Evolutionary conservation across 2,888 invertebrate genomes (phyloP), one percentile per base, ranked within the genome.

Genomic region (Prosopocoilus inquinatus): DNA sequence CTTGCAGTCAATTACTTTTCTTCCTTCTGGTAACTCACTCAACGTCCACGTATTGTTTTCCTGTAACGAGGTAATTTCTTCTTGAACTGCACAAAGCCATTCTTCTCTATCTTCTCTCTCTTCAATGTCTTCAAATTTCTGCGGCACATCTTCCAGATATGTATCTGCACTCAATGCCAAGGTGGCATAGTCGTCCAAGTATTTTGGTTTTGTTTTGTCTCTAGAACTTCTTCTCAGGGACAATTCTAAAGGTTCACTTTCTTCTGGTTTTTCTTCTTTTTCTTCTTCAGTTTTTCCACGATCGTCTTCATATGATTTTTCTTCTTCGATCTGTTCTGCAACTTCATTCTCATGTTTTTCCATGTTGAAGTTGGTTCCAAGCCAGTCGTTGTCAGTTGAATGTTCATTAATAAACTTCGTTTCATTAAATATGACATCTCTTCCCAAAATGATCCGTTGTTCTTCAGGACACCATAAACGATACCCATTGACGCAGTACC

Each of bases 131-230:
- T 48, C n/a, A 48, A 48, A 9, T 3, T 34, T 48, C 32, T 49
- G 39, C 13, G 49, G 39, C 5, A 49, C 49, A 9, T 39, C 20
- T 5, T 39, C 49, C 39, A 39, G 20, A 20, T 20, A 49, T 39
- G 38, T 38, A 1, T 28, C 28, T 28, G 41, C 41, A 49, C 13
- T 39, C 13, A n/a, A 1, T 11, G 33, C 47, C 47, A 47, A 36
- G 7, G 7, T 36, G n/a, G n/a, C 36, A 9, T 36, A 36, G 5
- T 9, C 9, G n/a, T 36, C 36, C 36, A 36, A 36, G 3, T 12
- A 36, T 12, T 36, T 36, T 9, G 36, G 36, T 36, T 36, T 12
- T 4, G n/a, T 1, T 12, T 12, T 36, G 12, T 1, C 12, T 36
- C 36, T 36, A 11, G 36, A 11, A 28, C 20, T 28, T 28, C 20